Evolutionary conservation across 2,888 invertebrate species (phyloP).

Genomic region (Agelastica alni): DNA sequence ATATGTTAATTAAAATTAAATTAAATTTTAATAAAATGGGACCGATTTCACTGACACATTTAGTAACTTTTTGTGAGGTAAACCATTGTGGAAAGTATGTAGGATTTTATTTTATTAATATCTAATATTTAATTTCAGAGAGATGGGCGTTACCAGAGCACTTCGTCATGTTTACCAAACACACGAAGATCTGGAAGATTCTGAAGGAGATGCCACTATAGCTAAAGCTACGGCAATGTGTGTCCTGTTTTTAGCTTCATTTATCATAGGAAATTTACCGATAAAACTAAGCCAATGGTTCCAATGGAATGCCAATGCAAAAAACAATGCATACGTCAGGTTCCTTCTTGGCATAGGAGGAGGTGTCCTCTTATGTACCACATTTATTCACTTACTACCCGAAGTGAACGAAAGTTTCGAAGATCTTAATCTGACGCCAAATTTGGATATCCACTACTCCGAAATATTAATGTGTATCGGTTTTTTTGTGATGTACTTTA

Average conservation of each 20-base stretch:
- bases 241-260: conserved; percentile 75
- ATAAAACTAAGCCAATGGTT: conserved; percentile 70
- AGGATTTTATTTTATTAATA: too few relatives aligned
- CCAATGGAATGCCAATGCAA: conserved; percentile 57
- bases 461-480: conserved; percentile 75
- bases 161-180: conserved; percentile 3
- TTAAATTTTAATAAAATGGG: too few relatives aligned
- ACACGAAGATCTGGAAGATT: conserved; percentile 11
- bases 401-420: conserved; percentile 74
- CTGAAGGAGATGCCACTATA: conserved; percentile 43
- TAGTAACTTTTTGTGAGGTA: too few relatives aligned
- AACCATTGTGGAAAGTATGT: too few relatives aligned
- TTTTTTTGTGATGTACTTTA: conserved; percentile 76
- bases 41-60: too few relatives aligned
- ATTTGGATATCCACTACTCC: conserved; percentile 67
- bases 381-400: conserved; percentile 79
- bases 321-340: conserved; percentile 61
- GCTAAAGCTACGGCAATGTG: conserved; percentile 82
- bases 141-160: too few relatives aligned
- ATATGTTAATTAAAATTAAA: too few relatives aligned
- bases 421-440: conserved; percentile 61
- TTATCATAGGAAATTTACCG: conserved; percentile 75
- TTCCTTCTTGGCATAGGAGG: conserved; percentile 77
- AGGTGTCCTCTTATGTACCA: conserved; percentile 81
- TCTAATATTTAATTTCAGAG: too few relatives aligned